Conservation (phyloP, 2,113 vertebrate species). For the Leucopsar rothschildi region DNA sequence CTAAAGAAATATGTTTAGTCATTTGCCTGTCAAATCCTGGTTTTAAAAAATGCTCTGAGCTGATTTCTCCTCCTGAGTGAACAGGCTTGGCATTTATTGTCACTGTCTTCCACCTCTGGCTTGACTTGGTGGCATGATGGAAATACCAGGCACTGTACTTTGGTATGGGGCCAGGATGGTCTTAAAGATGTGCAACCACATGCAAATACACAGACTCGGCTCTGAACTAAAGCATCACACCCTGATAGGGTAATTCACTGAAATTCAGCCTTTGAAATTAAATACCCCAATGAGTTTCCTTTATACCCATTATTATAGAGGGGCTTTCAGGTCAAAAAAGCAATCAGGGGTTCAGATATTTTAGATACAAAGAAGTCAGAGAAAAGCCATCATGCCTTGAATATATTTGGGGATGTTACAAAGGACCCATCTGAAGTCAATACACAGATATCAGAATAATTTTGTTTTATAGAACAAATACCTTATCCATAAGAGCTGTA, state of each 20-base stretch:
- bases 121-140: neutral
- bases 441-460: neutral
- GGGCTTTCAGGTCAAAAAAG: neutral
- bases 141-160: neutral
- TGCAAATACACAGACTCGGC: neutral
- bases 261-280: neutral
- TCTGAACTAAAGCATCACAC: neutral
- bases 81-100: neutral
- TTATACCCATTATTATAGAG: neutral
- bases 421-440: neutral
- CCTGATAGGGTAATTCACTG: neutral
- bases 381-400: neutral
- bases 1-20: slow-evolving; percentile 58
- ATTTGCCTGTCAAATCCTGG: slow-evolving; percentile 47
- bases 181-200: neutral
- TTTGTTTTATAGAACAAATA: neutral
- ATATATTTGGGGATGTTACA: neutral
- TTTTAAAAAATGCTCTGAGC: slow-evolving; percentile 9
- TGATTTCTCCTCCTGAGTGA: neutral
- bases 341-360: neutral
- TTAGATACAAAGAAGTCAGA: neutral
- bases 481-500: neutral
- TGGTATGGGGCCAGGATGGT: neutral
- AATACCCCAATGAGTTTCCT: neutral
- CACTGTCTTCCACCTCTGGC: neutral